Base-by-base conservation (phyloP, 2,797 vertebrate genomes). In the Taeniopygia guttata region DNA sequence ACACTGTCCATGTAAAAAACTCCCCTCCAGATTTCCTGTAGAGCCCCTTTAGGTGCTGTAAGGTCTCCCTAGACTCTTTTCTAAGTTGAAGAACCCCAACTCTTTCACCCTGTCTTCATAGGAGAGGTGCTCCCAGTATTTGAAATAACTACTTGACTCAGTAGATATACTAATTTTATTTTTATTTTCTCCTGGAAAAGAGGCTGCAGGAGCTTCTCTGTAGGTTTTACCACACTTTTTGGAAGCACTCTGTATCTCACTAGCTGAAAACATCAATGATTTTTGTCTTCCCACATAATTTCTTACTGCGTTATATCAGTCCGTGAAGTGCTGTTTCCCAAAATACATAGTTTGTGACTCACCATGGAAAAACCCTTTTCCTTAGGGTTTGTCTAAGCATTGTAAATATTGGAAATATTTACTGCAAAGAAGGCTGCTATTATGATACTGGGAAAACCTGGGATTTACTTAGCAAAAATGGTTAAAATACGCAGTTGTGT, bases 221-320 rank as follows among this genome's bases (percentile, higher is more conserved):
- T 67, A 48, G 62, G 12, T 83, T 95, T 90, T 83, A 30, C 49
- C 63, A 46, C 16, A n/a, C 46, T 62, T 87, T 84, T 83, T 88
- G 72, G 68, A 89, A 95, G 69, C 32, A 34, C 23, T 89, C 49
- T 85, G 5, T 83, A 74, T 93, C 51, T 75, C 68, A 85, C 80
- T 77, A 94, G 87, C 68, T 92, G 84, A 91, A 92, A 92, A 84
- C 84, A 91, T 91, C 67, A 89, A 49, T 84, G 93, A 63, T 79
- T 95, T 94, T 89, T 89, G 43, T 91, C 91, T 96, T 96, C 93
- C 93, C 91, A 95, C 93, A 73, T 93, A 84, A 81, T 95, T 94
- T 94, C 76, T 78, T 64, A 34, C 51, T 82, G 59, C 1, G 2
- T 95, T 95, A 36, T 88, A 87, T 94, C 67, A 95, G 77, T 84